Base-by-base conservation (phyloP, 2,888 invertebrate genomes). In the Spisula solida region DNA sequence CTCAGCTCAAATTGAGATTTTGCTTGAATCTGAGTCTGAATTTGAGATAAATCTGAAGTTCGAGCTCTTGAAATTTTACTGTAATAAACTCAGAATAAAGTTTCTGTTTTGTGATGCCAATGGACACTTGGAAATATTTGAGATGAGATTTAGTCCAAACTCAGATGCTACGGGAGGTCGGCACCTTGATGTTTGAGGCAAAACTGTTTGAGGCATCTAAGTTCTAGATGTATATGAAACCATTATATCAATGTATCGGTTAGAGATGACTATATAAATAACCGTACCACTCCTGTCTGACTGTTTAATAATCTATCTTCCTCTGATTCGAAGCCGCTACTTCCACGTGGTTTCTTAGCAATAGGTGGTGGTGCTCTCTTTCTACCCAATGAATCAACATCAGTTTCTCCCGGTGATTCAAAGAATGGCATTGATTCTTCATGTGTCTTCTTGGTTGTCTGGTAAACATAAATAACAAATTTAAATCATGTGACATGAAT, bases 361-460 rank as follows among this genome's bases (percentile, higher is more conserved):
- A 93, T 87, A 8, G 92, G 93, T 16, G 94, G 94, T 14, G 93
- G 93, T 16, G 88, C 86, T 66, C 87, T 86, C 88, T 92, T 93
- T 75, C 86, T 92, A 18, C 86, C 91, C 8, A 89, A 75, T 14
- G 92, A 85, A 51, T 90, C 91, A 1, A 87, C 88, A 75, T 91
- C 91, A n/a, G 88, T 84, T 18, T 91, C 88, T 18, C 88, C 91
- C 2, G 90, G 75, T 29, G 93, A 91, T 60, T 93, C 91, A 85
- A 94, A 94, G 92, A 94, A 94, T 56, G 94, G 94, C 94, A 94
- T 94, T 5, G 90, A 81, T 47, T 88, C 86, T 29, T 91, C 91
- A n/a, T 60, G 55, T 16, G 60, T 2, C 41, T 85, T 82, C 81
- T 86, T 86, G 29, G 41, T 82, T 20, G 87, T 79, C 87, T 87